Percentiles rank a stretch among this genome's conserved stretches.
phyloP scores from a whole-genome alignment of 2,113 vertebrate genomes.

The Toxotes jaculatrix region DNA sequence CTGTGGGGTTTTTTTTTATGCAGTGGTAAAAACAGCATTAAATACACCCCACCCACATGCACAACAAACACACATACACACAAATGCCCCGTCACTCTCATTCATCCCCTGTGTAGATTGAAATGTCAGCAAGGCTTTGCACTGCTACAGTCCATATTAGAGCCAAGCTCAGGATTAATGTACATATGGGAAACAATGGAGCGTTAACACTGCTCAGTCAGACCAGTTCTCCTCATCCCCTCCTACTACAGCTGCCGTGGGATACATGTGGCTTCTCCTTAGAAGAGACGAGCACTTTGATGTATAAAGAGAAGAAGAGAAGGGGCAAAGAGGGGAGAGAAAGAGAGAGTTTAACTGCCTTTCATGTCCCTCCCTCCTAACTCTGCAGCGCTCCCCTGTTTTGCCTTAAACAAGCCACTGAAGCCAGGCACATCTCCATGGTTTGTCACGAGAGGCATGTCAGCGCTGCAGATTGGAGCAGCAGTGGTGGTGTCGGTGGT shows the following conservation, averaged over 20 bases:
- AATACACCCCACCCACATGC: constrained; percentile 41
- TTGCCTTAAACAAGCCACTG: constrained; percentile 49
- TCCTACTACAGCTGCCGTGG: constrained; percentile 41
- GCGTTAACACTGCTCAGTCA: constrained; percentile 27
- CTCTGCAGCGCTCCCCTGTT: constrained; percentile 27
- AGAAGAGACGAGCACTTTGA: constrained; percentile 59
- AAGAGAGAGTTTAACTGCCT: constrained; percentile 54
- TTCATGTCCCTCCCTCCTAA: constrained; percentile 52
- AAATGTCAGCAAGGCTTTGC: constrained; percentile 65
- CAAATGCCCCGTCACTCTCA: constrained; percentile 17
- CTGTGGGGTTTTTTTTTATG: constrained; percentile 15
- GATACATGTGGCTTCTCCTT: constrained; percentile 42
- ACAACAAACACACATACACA: constrained; percentile 24
- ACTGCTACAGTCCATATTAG: constrained; percentile 14
- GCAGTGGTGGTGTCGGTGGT: neutral
- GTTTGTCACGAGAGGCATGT: constrained; percentile 38
- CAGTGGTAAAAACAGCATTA: constrained; percentile 60
- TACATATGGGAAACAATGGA: constrained; percentile 71
- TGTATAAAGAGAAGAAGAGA: constrained; percentile 51
- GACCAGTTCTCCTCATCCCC: constrained; percentile 51
- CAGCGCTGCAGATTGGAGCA: constrained; percentile 17
- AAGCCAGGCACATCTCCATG: constrained; percentile 41
- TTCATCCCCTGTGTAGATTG: constrained; percentile 54
- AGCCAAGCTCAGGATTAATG: constrained; percentile 68
- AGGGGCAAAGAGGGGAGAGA: constrained; percentile 30